Evolutionary conservation across 2,797 vertebrate species (phyloP).

Genomic region (Salarias fasciatus): DNA sequence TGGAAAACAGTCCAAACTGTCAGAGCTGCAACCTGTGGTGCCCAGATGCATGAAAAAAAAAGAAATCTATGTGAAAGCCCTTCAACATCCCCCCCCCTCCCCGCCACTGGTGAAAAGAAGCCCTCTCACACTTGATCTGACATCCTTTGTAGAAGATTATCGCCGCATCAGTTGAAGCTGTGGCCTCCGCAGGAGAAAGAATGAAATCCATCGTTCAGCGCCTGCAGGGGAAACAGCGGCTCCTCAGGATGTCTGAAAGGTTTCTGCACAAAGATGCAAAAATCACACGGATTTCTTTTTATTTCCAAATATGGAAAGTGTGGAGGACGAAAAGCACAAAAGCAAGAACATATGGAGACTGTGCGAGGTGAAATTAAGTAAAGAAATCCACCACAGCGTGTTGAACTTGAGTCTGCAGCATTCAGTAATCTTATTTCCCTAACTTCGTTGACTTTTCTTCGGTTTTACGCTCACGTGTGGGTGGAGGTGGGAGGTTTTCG

Average conservation of each 20-base stretch:
- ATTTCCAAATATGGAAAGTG: no score
- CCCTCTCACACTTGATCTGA: slow-evolving; percentile 11
- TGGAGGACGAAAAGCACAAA: no score
- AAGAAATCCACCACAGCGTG: no score
- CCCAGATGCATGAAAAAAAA: background rate
- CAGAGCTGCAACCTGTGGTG: background rate
- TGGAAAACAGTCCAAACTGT: slow-evolving; percentile 15
- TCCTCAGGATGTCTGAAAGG: slow-evolving; percentile 3
- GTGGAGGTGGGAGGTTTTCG: background rate
- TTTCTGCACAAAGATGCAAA: no score
- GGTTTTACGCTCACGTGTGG: slow-evolving; percentile 10
- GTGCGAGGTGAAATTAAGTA: background rate
- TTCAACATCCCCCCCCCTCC: background rate
- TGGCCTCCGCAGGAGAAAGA: background rate
- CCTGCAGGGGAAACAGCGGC: background rate
- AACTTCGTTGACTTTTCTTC: slow-evolving; percentile 4
- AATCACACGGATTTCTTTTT: no score
- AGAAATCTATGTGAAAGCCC: slow-evolving; percentile 1
- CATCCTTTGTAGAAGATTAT: slow-evolving; percentile 17
- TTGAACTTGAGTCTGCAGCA: slow-evolving; percentile 18
- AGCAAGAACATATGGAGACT: background rate
- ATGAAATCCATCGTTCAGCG: background rate
- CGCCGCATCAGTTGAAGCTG: slow-evolving; percentile 10
- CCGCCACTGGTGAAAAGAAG: background rate
- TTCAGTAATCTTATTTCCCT: slow-evolving; percentile 1